Evolutionary conservation across 1,140 invertebrate genomes (phyloP).

Genomic region (Neoseiulus cucumeris): DNA sequence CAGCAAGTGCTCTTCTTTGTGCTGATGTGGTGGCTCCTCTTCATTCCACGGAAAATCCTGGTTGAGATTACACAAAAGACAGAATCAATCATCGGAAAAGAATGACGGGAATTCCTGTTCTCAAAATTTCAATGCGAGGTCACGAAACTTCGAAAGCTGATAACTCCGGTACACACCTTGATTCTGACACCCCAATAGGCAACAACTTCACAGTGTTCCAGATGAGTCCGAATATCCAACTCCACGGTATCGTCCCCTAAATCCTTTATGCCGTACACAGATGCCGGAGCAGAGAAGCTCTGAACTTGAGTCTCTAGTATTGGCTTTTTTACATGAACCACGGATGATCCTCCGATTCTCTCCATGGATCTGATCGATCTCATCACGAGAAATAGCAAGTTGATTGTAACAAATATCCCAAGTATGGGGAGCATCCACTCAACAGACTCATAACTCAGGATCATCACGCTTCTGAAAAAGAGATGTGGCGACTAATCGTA

Average conservation of each 20-base stretch:
- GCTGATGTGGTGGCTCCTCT: background rate
- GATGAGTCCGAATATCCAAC: background rate
- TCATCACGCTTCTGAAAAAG: too few relatives aligned
- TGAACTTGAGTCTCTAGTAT: background rate
- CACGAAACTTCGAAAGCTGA: too few relatives aligned
- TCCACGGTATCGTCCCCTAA: background rate
- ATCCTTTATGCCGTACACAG: background rate
- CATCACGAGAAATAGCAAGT: too few relatives aligned
- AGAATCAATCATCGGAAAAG: background rate
- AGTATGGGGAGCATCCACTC: too few relatives aligned
- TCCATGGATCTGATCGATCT: too few relatives aligned
- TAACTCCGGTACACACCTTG: background rate
- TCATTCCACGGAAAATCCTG: conserved; percentile 6
- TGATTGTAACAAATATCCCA: too few relatives aligned
- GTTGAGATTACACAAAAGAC: background rate
- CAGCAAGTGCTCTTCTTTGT: background rate
- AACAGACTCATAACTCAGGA: too few relatives aligned
- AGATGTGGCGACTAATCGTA: too few relatives aligned
- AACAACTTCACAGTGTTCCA: background rate
- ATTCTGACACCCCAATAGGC: conserved; percentile 2
- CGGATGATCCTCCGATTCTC: background rate
- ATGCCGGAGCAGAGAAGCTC: background rate
- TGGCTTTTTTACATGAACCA: background rate
- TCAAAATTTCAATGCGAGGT: too few relatives aligned
- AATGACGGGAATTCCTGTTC: too few relatives aligned